Evolutionary conservation across 2,888 invertebrate genomes (phyloP), one percentile per base, ranked within the genome.

Genomic region (Xanthorhoe spadicearia): DNA sequence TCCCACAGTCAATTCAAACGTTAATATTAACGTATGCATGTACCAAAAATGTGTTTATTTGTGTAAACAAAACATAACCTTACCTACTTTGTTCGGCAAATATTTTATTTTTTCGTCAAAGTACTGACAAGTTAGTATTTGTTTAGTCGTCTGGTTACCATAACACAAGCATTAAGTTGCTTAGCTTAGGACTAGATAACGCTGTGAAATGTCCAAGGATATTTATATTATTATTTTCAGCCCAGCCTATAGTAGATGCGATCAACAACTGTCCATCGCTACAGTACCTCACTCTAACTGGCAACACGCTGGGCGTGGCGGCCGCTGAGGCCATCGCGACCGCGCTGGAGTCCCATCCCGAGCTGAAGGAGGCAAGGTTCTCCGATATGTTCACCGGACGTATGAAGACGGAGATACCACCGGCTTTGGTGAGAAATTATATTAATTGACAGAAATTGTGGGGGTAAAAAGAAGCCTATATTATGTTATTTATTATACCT

Each of bases 341-440:
- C 80, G 96, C 97, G 0, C 87, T 99, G 51, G 95, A 96, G 75
- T 94, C 92, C 17, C 97, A 97, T 76, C 96, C 96, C 0, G 96
- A 97, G 82, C 94, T 97, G 70, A 95, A 96, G 81, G 89, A 94
- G 73, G 98, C 98, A 0, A 87, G 97, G 61, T 99, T 99, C 97
- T 98, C 98, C 68, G 99, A 99, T 82, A 96, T 99, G 95, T 99
- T 99, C 84, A 99, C 99, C 0, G 97, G 99, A 0, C 94, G 99
- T 56, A 95, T 98, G 90, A 99, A 99, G 87, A 95, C 96, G 0
- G 99, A 99, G 93, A 99, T 99, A 81, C 99, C 99, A 0, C 94
- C 95, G 49, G 98, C 99, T 7, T 86, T 99, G 84, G 97, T 96
- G 86, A 90, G 92, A 79, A 32, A 32, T 32, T 6, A 2, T 32